A percentile compares a stretch with the other conserved stretches of the same genome.
These are phyloP conservation scores for Tangara arthus DNA, from an alignment of 2,797 vertebrate genomes.

Conservation along the genomic window DNA sequence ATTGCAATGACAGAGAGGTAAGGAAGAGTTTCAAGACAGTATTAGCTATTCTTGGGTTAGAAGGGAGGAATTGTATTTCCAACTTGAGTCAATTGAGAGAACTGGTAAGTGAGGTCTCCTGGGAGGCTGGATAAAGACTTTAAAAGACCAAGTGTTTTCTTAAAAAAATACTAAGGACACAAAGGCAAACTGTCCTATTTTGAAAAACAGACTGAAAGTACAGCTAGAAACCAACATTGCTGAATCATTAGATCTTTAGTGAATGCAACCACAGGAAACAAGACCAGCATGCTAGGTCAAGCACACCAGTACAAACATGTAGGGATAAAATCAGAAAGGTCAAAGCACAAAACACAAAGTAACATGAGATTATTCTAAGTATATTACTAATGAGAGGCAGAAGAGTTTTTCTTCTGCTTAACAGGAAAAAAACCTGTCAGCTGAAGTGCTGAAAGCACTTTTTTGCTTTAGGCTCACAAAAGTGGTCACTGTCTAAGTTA, in stretches of 20 bases:
- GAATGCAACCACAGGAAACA: slow-evolving; percentile 40
- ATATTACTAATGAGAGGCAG: not conserved
- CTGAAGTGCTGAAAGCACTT: not conserved
- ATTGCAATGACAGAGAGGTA: slow-evolving; percentile 98
- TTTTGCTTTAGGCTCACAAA: not conserved
- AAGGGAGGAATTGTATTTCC: not conserved
- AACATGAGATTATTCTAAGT: slow-evolving; percentile 48
- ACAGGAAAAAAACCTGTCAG: not conserved
- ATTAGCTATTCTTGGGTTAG: slow-evolving; percentile 11
- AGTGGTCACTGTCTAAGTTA: not conserved
- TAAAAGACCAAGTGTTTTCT: not conserved
- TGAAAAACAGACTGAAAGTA: slow-evolving; percentile 45
- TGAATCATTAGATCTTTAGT: slow-evolving; percentile 18
- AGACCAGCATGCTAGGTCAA: slow-evolving; percentile 14
- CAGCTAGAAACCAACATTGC: slow-evolving; percentile 22
- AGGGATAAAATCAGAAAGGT: slow-evolving; percentile 53
- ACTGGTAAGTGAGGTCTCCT: not conserved
- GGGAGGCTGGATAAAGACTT: slow-evolving; percentile 33
- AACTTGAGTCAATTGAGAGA: not conserved
- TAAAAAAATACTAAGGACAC: slow-evolving; percentile 4
- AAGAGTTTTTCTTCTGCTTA: not conserved
- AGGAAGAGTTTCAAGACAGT: slow-evolving; percentile 14
- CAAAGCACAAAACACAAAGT: slow-evolving; percentile 36
- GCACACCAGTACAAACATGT: slow-evolving; percentile 9
- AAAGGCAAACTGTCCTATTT: slow-evolving; percentile 54